Percentiles rank a stretch among this genome's conserved stretches.
phyloP scores from a whole-genome alignment of 2,797 vertebrate species.

The Rallus crepitans region DNA sequence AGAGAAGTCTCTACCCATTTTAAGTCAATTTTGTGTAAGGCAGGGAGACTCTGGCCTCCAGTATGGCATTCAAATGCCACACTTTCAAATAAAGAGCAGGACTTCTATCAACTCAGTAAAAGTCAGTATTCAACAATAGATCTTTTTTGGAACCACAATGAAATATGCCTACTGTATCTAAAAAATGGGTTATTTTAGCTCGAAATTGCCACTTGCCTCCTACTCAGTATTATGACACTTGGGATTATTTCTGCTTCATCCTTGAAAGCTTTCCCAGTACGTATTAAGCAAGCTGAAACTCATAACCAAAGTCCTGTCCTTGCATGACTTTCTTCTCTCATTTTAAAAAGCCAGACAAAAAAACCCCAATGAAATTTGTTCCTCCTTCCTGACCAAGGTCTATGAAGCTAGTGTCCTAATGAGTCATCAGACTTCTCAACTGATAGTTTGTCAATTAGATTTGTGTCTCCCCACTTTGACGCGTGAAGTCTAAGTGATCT shows the following conservation, averaged over 20 bases:
- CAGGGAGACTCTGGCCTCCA: not conserved
- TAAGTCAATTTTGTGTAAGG: not conserved
- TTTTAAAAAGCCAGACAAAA: not conserved
- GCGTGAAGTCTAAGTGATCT: not conserved
- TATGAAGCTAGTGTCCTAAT: not conserved
- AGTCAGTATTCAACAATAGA: constrained; percentile 21
- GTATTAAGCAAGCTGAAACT: constrained; percentile 28
- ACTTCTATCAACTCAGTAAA: not conserved
- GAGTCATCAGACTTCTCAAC: not conserved
- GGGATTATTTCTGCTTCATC: constrained; percentile 69
- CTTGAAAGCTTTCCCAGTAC: constrained; percentile 47
- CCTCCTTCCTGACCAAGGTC: not conserved
- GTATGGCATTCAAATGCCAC: not conserved
- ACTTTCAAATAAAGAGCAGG: not conserved
- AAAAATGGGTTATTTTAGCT: constrained; percentile 62
- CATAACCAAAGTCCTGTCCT: constrained; percentile 41
- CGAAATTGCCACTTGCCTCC: constrained; percentile 64
- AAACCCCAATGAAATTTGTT: not conserved
- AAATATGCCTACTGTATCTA: constrained; percentile 33
- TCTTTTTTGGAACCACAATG: not conserved
- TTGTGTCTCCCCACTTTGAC: not conserved
- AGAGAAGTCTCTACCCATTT: not conserved
- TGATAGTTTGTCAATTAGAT: not conserved
- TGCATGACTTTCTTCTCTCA: constrained; percentile 9
- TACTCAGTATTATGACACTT: constrained; percentile 69